These are phyloP conservation scores for Agelas oroides DNA, from an alignment of 37 sponge, comb jelly and placozoan genomes.

Conservation along the genomic window DNA sequence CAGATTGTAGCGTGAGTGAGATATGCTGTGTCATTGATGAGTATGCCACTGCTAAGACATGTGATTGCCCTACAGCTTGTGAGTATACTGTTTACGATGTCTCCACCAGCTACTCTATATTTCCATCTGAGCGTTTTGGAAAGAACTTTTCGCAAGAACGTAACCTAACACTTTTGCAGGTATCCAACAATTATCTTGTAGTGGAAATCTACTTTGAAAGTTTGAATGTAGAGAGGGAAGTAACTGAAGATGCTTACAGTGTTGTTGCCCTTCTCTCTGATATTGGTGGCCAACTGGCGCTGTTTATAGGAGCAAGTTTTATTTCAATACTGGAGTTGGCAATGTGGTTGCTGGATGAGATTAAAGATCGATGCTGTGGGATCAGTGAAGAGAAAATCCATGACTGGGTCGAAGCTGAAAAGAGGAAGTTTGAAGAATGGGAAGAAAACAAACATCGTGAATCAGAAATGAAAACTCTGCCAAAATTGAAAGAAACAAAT, in stretches of 20 bases:
- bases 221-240: background rate
- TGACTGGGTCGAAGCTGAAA: no score
- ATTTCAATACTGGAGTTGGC: constrained; percentile 32
- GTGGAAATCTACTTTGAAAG: background rate
- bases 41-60: background rate
- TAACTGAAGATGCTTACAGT: constrained; percentile 22
- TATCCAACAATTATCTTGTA: background rate
- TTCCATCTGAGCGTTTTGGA: background rate
- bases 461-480: no score
- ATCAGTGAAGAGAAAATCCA: background rate
- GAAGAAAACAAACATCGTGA: no score
- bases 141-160: background rate
- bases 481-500: no score
- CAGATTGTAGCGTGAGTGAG: background rate
- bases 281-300: constrained; percentile 46
- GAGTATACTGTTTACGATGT: background rate
- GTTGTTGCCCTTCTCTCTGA: constrained; percentile 38
- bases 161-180: background rate
- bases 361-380: constrained; percentile 11
- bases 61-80: constrained; percentile 1
- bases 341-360: constrained; percentile 18
- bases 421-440: no score
- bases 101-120: constrained; percentile 1
- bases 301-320: constrained; percentile 56
- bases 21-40: background rate